Evolutionary conservation across 2,113 vertebrate genomes (phyloP).

Genomic region (Brachypodius melanocephalos): DNA sequence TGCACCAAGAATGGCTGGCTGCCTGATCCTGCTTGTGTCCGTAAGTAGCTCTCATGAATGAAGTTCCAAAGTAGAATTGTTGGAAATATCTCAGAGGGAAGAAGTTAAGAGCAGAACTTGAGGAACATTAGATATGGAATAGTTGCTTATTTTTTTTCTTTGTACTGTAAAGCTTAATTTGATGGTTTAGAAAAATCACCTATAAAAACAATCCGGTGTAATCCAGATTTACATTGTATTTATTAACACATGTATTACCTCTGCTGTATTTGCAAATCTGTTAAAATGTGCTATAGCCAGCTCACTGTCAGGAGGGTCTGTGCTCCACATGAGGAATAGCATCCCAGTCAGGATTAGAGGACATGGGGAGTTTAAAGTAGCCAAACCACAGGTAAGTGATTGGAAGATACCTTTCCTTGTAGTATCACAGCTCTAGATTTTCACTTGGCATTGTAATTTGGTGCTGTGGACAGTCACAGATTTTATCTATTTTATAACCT

Average conservation of each 20-base stretch:
- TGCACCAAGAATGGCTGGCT: slow-evolving; percentile 62
- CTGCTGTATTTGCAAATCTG: background rate
- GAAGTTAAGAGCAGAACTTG: background rate
- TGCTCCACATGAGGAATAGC: background rate
- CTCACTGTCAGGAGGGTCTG: background rate
- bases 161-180: background rate
- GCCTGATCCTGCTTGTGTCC: slow-evolving; percentile 53
- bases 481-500: background rate
- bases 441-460: background rate
- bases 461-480: background rate
- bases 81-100: background rate
- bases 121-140: background rate
- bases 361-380: background rate
- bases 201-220: background rate
- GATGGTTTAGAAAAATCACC: background rate
- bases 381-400: background rate
- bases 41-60: slow-evolving; percentile 45
- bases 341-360: background rate
- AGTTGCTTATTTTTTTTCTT: background rate
- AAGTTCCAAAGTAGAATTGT: background rate
- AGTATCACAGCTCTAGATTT: background rate
- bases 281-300: background rate
- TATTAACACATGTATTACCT: background rate
- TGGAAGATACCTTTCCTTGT: background rate
- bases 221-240: background rate